Percentiles rank a stretch among this genome's conserved stretches.
Conservation (phyloP, 2,888 invertebrate species). For the Mythimna lalbum region DNA sequence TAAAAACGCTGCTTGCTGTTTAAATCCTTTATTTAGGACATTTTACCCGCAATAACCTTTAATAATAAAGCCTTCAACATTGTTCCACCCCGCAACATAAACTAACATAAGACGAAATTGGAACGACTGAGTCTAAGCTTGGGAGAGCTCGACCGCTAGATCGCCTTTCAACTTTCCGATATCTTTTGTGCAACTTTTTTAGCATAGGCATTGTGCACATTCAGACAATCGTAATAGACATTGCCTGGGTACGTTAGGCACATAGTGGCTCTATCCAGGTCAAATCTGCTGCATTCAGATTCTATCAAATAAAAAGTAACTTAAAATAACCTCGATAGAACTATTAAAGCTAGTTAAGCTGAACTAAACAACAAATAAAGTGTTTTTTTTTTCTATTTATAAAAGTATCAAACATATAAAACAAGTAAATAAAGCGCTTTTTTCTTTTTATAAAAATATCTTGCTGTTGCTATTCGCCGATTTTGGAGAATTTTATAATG, state of each 20-base stretch:
- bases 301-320: slow-evolving; percentile 16
- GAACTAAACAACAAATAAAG: slow-evolving; percentile 22
- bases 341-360: slow-evolving; percentile 20
- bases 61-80: neutral
- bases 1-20: neutral
- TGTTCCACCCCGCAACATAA: slow-evolving; percentile 5
- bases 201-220: slow-evolving; percentile 36
- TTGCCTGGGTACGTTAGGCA: slow-evolving; percentile 32
- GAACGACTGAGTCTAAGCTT: slow-evolving; percentile 44
- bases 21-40: neutral
- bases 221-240: slow-evolving; percentile 37
- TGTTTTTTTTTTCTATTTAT: slow-evolving; percentile 22
- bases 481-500: slow-evolving; percentile 68
- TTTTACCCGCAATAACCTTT: neutral
- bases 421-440: slow-evolving; percentile 27
- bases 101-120: slow-evolving; percentile 35
- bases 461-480: slow-evolving; percentile 64
- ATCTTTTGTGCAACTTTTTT: slow-evolving; percentile 48
- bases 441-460: slow-evolving; percentile 46
- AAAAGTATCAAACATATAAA: too few relatives aligned
- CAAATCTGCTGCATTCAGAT: slow-evolving; percentile 41
- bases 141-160: slow-evolving; percentile 54
- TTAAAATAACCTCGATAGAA: slow-evolving; percentile 5
- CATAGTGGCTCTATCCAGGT: slow-evolving; percentile 42
- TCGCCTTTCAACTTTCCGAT: slow-evolving; percentile 43